Evolutionary conservation across 2,888 invertebrate species (phyloP).

Genomic region (Aricia artaxerxes): DNA sequence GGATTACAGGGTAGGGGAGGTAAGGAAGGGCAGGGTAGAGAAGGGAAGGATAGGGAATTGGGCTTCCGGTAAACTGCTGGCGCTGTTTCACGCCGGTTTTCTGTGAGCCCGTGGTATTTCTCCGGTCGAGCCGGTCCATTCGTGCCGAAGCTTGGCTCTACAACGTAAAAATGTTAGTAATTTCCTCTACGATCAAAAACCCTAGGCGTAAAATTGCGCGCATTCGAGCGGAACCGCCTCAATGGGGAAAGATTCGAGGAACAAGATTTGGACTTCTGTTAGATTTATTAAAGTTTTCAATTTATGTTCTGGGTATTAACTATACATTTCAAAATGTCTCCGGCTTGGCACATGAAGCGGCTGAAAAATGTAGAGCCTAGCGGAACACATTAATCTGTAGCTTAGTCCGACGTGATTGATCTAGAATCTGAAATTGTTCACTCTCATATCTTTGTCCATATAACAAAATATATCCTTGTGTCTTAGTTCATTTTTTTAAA

Average conservation of each 20-base stretch:
- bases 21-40: too few species aligned
- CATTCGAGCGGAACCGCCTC: neutral
- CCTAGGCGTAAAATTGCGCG: neutral
- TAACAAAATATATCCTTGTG: too few species aligned
- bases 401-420: neutral
- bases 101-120: too few species aligned
- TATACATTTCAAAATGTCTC: neutral
- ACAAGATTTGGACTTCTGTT: neutral
- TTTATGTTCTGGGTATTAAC: neutral
- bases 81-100: too few species aligned
- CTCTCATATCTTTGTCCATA: neutral
- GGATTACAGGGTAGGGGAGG: too few species aligned
- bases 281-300: neutral
- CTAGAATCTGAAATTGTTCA: neutral
- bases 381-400: neutral
- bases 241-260: neutral
- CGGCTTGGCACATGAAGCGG: neutral
- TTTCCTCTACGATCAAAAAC: neutral
- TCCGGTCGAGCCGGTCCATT: too few species aligned
- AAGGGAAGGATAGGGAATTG: too few species aligned
- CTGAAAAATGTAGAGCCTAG: constrained; percentile 10
- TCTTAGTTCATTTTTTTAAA: neutral
- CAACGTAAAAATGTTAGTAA: too few species aligned
- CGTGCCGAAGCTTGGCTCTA: too few species aligned
- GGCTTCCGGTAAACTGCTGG: too few species aligned